phyloP scores from a whole-genome alignment of 2,888 invertebrate genomes.

The Nysson spinosus region DNA sequence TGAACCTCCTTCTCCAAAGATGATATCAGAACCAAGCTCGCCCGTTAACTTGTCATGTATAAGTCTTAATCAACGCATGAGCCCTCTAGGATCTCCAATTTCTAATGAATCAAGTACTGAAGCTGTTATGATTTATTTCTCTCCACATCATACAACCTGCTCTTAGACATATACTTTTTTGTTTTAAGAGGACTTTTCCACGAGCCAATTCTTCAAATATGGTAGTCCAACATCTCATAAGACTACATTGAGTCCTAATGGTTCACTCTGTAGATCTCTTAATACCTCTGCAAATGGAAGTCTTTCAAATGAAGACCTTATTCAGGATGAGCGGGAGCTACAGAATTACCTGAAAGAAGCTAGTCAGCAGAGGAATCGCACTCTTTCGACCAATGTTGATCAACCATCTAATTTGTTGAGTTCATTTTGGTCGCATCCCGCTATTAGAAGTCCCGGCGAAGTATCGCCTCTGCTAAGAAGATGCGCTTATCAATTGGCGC shows the following conservation, averaged over 20 bases:
- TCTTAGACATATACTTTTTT: too few species aligned
- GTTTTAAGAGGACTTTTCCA: conserved; percentile 65
- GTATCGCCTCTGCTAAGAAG: conserved; percentile 78
- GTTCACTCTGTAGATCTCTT: conserved; percentile 64
- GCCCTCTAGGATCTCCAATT: conserved; percentile 60
- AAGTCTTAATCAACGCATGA: conserved; percentile 66
- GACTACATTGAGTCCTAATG: conserved; percentile 62
- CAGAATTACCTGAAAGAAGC: conserved; percentile 70
- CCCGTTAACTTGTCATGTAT: conserved; percentile 68
- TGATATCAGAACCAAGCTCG: conserved; percentile 53
- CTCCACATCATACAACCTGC: too few species aligned
- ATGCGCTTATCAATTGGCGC: conserved; percentile 81
- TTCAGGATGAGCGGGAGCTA: conserved; percentile 68
- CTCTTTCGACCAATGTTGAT: conserved; percentile 70
- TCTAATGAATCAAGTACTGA: conserved; percentile 68
- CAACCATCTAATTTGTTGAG: conserved; percentile 78
- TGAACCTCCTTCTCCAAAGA: conserved; percentile 47
- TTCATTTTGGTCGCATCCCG: conserved; percentile 80
- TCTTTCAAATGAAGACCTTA: conserved; percentile 69
- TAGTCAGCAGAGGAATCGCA: conserved; percentile 66
- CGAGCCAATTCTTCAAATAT: conserved; percentile 67
- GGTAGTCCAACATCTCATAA: conserved; percentile 60
- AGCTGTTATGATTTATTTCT: too few species aligned
- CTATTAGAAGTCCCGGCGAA: conserved; percentile 78
- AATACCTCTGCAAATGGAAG: conserved; percentile 67